Base-by-base conservation (phyloP, 2,113 vertebrate genomes). In the Ancistrus triradiatus region DNA sequence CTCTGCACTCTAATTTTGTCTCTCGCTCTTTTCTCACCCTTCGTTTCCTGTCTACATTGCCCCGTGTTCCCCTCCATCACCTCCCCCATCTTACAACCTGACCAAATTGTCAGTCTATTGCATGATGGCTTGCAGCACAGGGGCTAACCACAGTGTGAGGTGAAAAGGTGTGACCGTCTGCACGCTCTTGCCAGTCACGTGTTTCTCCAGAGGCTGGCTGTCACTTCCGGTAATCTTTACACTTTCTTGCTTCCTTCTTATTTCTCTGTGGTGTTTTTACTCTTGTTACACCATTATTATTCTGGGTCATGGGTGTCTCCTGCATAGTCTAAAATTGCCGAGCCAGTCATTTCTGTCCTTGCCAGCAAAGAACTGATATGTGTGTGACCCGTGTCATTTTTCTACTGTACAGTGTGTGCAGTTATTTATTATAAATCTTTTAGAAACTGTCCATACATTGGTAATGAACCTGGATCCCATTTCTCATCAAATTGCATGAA, bases 91-190 rank as follows among this genome's bases (percentile, higher is more conserved):
- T 84, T 72, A 55, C 62, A 72, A 60, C 60, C 46, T 56, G 51
- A 66, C 79, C 42, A 75, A 74, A 84, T 75, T 77, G 78, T 85
- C 59, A 68, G 72, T 80, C 79, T 86, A 89, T 70, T 90, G 85
- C 87, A 89, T 92, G 90, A 86, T 89, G 84, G 90, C 86, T 91
- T 73, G 85, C 85, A 87, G 86, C 83, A 87, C 88, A 88, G 89
- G 87, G 65, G 74, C 74, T 83, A 80, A 77, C 82, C 77, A 83
- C 59, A 74, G 80, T 33, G 58, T 60, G 63, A 21, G 8, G 46
- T 21, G 66, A 81, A 79, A 85, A 84, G 84, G 79, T 83, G 81
- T 80, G 85, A 81, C 83, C 83, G 75, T 75, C 85, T 80, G 77
- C 86, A 72, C 85, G 84, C 86, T 87, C 49, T 73, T 80, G 66